Base-by-base conservation (phyloP, 2,797 vertebrate genomes). In the Crax fasciolata region DNA sequence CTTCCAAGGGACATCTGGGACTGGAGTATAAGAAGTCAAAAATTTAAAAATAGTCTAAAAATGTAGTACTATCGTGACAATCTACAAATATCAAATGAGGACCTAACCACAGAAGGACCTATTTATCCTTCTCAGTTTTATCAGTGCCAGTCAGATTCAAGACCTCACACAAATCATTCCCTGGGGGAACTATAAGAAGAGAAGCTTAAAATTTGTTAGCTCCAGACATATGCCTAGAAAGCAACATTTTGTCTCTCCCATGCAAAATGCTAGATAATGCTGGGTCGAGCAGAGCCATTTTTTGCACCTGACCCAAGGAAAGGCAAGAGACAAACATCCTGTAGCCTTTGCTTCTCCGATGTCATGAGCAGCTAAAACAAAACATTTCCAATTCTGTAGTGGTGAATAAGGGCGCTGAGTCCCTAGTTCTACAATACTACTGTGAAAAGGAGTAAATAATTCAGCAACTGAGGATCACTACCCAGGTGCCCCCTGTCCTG, bases 361-460 rank as follows among this genome's bases (percentile, higher is more conserved):
- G 18, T 49, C 62, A 58, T 0, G 3, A 61, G 44, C 23, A 89
- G 62, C 30, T 80, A 61, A 80, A 89, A 1, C 24, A 73, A 92
- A 95, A 30, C 63, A 51, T 43, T 75, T 52, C 2, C 5, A 85
- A 55, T 38, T 58, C 21, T 65, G 51, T 41, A 24, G 32, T 6
- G 3, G 17, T 2, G 1, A 77, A 7, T 20, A 72, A 73, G 30
- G 86, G 55, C 28, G 75, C 10, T 7, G 27, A 84, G 8, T 49
- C 15, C 44, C 28, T 41, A 21, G 11, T 39, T 94, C 63, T 65
- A 89, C 41, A 81, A 23, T 25, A 82, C 28, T 14, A 51, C 1
- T 74, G 57, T 84, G 43, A 89, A 91, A 84, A 90, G 43, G 12
- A 63, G 82, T 90, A 79, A 89, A 71, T 83, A 83, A 83, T 89